Base-by-base conservation (phyloP, 2,113 vertebrate species). In the Caloenas nicobarica region DNA sequence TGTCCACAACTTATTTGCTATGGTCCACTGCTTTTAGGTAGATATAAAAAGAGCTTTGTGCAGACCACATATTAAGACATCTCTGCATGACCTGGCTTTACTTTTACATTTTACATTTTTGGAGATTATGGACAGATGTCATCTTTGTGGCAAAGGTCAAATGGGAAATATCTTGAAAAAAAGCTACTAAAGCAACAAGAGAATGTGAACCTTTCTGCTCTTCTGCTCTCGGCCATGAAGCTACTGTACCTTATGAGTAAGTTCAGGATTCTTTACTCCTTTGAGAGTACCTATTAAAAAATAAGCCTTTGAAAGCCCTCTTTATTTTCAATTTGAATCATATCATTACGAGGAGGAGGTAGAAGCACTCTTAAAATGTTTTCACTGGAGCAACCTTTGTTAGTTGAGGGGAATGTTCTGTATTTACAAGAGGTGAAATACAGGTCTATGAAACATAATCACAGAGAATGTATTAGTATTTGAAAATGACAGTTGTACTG, bases 31-130 rank as follows among this genome's bases (percentile, higher is more conserved):
- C 87, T 96, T 97, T 96, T 95, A 96, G 96, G 89, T 83, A 91
- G 60, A 73, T 93, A 86, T 96, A 72, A 97, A 98, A 96, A 95
- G 94, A 94, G 78, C 95, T 96, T 97, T 98, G 97, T 97, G 80
- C 91, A 96, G 93, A 96, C 81, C 44, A 73, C 83, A 70, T 88
- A 94, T 97, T 93, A 88, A 96, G 86, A 95, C n/a, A 68, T 89
- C 90, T 94, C 93, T 94, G 51, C 64, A 68, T 95, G 96, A 96
- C 70, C 88, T 92, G 93, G 73, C 56, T 95, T 85, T 95, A 70
- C 70, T 97, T 97, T 84, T 46, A 46, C 44, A 19, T 85, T 81
- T 72, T 2, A 34, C 33, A 46, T 46, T 46, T 46, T 46, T 46
- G 16, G 79, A 82, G 88, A 93, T 96, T 95, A 53, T 88, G 94